Percentiles rank a stretch among this genome's conserved stretches.
Conservation (phyloP, 2,113 vertebrate genomes). For the Scophthalmus maximus region DNA sequence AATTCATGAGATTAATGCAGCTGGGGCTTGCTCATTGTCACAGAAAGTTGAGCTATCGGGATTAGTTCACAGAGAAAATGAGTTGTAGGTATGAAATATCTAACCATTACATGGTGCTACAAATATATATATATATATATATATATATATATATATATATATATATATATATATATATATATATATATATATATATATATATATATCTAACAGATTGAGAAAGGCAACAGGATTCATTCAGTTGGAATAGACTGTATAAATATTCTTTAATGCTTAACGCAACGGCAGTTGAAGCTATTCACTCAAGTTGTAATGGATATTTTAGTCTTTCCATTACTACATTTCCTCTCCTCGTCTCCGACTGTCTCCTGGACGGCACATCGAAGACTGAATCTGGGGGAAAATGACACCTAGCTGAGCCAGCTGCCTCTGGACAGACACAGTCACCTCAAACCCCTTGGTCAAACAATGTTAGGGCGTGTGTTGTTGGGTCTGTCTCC, state of each 20-base stretch:
- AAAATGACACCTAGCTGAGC: conserved; percentile 33
- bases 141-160: no score
- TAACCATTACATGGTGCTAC: conserved; percentile 31
- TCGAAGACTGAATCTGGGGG: conserved; percentile 12
- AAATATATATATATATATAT: conserved; percentile 22
- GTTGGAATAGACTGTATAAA: neutral
- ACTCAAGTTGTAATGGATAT: conserved; percentile 30
- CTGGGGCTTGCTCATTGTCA: conserved; percentile 26
- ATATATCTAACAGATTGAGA: conserved; percentile 33
- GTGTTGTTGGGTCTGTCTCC: conserved; percentile 58
- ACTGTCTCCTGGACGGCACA: conserved; percentile 42
- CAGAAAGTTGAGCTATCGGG: conserved; percentile 8
- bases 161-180: conserved; percentile 28
- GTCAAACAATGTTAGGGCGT: conserved; percentile 45
- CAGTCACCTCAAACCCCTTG: conserved; percentile 32
- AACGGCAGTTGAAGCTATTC: conserved; percentile 20
- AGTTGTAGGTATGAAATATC: conserved; percentile 56
- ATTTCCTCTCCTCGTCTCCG: conserved; percentile 18
- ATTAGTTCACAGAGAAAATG: conserved; percentile 29
- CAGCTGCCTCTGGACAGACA: conserved; percentile 49
- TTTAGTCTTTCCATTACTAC: conserved; percentile 1
- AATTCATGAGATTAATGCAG: neutral
- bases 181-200: conserved; percentile 29
- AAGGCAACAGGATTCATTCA: conserved; percentile 26
- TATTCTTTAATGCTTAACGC: conserved; percentile 19